Conservation (phyloP, 2,888 invertebrate species). For the Lithophane semibrunnea region DNA sequence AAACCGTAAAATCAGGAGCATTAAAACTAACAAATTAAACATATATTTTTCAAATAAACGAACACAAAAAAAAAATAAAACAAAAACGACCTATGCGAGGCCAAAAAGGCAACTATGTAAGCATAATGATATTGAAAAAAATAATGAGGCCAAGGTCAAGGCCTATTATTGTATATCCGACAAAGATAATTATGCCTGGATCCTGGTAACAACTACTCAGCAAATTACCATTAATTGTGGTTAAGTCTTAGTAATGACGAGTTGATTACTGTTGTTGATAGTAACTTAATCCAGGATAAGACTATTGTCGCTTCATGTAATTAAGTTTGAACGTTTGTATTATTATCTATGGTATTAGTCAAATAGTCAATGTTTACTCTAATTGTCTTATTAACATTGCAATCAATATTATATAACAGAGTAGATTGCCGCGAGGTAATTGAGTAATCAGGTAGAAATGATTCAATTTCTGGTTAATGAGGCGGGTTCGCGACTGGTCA, state of each 20-base stretch:
- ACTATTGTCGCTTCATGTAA: constrained; percentile 15
- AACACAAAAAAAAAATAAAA: no score
- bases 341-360: neutral
- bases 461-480: constrained; percentile 27
- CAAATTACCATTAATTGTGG: constrained; percentile 20
- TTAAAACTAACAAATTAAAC: no score
- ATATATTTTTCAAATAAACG: no score
- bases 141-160: neutral
- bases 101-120: no score
- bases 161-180: neutral
- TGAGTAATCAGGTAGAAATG: constrained; percentile 14
- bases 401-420: neutral
- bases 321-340: constrained; percentile 15
- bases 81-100: no score
- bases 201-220: neutral
- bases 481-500: neutral
- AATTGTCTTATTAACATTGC: neutral
- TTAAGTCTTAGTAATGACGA: constrained; percentile 18
- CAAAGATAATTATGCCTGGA: neutral
- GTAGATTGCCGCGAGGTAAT: constrained; percentile 4
- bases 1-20: no score
- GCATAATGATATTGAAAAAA: no score
- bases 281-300: constrained; percentile 33
- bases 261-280: constrained; percentile 37
- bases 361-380: neutral